phyloP scores from a whole-genome alignment of 2,888 invertebrate genomes.

The Hartigia nigra region DNA sequence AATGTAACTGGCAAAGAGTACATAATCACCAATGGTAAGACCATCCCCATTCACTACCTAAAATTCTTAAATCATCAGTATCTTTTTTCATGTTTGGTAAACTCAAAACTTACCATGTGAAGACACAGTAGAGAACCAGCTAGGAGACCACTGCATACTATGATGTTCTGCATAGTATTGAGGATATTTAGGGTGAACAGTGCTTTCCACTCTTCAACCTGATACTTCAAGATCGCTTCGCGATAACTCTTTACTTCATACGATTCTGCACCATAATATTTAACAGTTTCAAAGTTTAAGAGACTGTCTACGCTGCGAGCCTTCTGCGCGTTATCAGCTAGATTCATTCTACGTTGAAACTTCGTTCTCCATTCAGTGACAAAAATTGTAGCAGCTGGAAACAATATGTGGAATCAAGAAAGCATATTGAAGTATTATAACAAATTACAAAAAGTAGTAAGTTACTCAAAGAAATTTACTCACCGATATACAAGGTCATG shows the following conservation, averaged over 20 bases:
- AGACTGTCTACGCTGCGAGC: slow-evolving; percentile 95
- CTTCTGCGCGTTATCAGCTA: slow-evolving; percentile 91
- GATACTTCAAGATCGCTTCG: slow-evolving; percentile 86
- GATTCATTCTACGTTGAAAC: slow-evolving; percentile 93
- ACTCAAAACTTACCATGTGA: slow-evolving; percentile 73
- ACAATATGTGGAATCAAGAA: background rate
- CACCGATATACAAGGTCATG: slow-evolving; percentile 93
- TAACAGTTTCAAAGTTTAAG: slow-evolving; percentile 98
- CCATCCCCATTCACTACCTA: slow-evolving; percentile 70
- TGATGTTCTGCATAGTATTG: slow-evolving; percentile 90
- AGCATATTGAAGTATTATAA: background rate
- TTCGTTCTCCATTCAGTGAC: slow-evolving; percentile 99
- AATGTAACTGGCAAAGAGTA: slow-evolving; percentile 94
- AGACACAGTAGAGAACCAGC: slow-evolving; percentile 91
- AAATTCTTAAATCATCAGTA: background rate
- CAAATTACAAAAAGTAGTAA: background rate
- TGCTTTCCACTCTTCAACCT: slow-evolving; percentile 92
- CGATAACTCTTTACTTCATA: slow-evolving; percentile 91
- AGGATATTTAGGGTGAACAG: slow-evolving; percentile 87
- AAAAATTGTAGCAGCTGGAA: slow-evolving; percentile 82
- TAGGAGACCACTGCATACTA: slow-evolving; percentile 87
- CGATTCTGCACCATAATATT: slow-evolving; percentile 94
- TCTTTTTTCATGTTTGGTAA: background rate
- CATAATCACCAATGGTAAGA: slow-evolving; percentile 94
- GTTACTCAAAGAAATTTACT: slow-evolving; percentile 59